Evolutionary conservation across 2,888 invertebrate genomes (phyloP).

Genomic region (Chironomus tentans): DNA sequence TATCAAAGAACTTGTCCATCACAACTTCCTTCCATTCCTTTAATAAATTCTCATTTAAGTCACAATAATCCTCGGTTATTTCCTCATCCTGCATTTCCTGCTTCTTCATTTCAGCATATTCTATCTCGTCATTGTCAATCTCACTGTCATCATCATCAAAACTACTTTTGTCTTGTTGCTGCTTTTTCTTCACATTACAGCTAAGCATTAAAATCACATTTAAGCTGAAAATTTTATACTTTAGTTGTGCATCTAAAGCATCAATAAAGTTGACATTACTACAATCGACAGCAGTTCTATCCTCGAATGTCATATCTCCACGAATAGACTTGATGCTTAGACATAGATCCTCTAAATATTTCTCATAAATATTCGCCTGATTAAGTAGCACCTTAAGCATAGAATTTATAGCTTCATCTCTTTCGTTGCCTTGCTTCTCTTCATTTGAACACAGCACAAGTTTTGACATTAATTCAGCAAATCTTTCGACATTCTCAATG

Average conservation of each 20-base stretch:
- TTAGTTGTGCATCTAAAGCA: not conserved
- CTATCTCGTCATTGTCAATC: not conserved
- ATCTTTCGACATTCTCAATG: slow-evolving; percentile 17
- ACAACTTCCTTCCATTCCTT: slow-evolving; percentile 36
- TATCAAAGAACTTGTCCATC: slow-evolving; percentile 33
- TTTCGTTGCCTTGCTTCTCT: not conserved
- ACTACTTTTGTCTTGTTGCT: slow-evolving; percentile 3
- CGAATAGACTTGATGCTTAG: not conserved
- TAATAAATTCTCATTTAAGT: slow-evolving; percentile 36
- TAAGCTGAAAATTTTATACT: slow-evolving; percentile 17
- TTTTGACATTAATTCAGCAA: slow-evolving; percentile 26
- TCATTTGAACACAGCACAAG: slow-evolving; percentile 37
- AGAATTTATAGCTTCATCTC: not conserved
- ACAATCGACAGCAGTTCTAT: not conserved
- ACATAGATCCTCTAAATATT: not conserved
- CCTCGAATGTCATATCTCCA: not conserved
- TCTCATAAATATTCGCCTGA: not conserved
- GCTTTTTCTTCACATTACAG: slow-evolving; percentile 31
- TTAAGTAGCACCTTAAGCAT: not conserved
- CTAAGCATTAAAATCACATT: slow-evolving; percentile 35
- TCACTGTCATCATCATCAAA: slow-evolving; percentile 28
- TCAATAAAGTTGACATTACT: not conserved
- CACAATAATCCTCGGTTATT: slow-evolving; percentile 36
- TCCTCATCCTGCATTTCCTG: slow-evolving; percentile 33
- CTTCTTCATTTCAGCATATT: not conserved